phyloP scores from a whole-genome alignment of 2,797 vertebrate species.

The Tiaroga cobitis region DNA sequence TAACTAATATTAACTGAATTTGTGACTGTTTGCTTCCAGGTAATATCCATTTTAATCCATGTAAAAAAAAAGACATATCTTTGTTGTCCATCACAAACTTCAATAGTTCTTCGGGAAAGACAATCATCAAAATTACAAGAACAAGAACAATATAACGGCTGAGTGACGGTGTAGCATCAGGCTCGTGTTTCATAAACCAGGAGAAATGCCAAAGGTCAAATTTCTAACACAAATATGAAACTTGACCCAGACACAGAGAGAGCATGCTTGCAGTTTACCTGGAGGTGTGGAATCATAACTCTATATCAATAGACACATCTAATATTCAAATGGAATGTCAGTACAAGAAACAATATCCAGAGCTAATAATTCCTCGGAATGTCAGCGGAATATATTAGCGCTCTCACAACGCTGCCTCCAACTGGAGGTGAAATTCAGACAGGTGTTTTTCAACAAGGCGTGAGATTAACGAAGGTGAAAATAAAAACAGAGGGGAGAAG shows the following conservation, averaged over 20 bases:
- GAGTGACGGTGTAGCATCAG: constrained; percentile 16
- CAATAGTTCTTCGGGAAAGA: constrained; percentile 7
- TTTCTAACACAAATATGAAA: constrained; percentile 62
- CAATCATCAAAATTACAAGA: constrained; percentile 32
- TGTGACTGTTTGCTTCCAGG: not conserved
- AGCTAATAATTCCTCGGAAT: constrained; percentile 70
- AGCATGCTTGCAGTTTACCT: constrained; percentile 70
- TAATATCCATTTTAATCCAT: not conserved
- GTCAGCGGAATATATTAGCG: constrained; percentile 72
- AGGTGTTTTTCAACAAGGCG: constrained; percentile 50
- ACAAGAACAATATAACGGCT: constrained; percentile 27
- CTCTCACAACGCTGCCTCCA: constrained; percentile 2
- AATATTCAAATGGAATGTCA: constrained; percentile 69
- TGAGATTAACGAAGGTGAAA: constrained; percentile 17
- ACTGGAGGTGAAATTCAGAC: constrained; percentile 41
- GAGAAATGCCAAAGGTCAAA: constrained; percentile 52
- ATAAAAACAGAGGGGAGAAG: not conserved
- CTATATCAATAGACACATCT: constrained; percentile 66
- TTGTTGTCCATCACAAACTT: constrained; percentile 19
- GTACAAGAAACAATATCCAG: constrained; percentile 73
- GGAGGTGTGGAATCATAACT: constrained; percentile 66
- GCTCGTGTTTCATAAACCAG: constrained; percentile 35
- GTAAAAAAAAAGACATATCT: constrained; percentile 20
- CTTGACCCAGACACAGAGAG: constrained; percentile 69
- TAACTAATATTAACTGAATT: constrained; percentile 19